phyloP scores from a whole-genome alignment of 2,113 vertebrate genomes.

The Grammomys dolichurus region DNA sequence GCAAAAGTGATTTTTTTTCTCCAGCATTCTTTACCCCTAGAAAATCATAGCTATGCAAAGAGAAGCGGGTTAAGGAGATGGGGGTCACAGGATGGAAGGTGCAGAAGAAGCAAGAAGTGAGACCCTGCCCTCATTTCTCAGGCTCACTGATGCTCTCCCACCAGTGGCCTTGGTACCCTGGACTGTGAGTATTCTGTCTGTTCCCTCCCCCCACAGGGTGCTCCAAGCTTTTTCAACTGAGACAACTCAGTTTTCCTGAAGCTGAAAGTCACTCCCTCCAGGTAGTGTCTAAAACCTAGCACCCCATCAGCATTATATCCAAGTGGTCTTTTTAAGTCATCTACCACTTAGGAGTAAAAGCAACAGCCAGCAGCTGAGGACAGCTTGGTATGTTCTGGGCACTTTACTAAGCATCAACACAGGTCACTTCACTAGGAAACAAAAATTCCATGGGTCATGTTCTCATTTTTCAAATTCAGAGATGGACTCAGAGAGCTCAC shows the following conservation, averaged over 20 bases:
- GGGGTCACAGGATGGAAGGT: not conserved
- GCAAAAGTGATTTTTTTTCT: slow-evolving; percentile 64
- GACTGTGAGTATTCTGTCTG: not conserved
- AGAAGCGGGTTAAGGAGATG: slow-evolving; percentile 47
- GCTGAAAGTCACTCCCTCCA: not conserved
- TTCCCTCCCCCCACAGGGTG: not conserved
- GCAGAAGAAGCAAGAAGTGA: not conserved
- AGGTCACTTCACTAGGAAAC: slow-evolving; percentile 1
- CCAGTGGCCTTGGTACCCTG: not conserved
- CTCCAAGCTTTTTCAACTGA: not conserved
- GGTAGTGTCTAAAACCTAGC: not conserved
- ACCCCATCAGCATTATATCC: not conserved
- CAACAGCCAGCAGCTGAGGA: not conserved
- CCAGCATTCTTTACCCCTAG: slow-evolving; percentile 57
- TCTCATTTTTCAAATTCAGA: slow-evolving; percentile 15
- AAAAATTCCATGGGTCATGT: not conserved
- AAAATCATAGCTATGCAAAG: slow-evolving; percentile 52
- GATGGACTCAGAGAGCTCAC: not conserved
- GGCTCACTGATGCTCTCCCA: not conserved
- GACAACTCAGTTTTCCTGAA: not conserved
- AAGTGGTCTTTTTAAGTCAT: not conserved
- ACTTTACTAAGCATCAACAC: not conserved
- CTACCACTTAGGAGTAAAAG: slow-evolving; percentile 26
- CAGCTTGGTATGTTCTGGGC: not conserved
- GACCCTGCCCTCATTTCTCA: not conserved